Conservation (phyloP, 2,888 invertebrate genomes). For the Nymphalis c-album region DNA sequence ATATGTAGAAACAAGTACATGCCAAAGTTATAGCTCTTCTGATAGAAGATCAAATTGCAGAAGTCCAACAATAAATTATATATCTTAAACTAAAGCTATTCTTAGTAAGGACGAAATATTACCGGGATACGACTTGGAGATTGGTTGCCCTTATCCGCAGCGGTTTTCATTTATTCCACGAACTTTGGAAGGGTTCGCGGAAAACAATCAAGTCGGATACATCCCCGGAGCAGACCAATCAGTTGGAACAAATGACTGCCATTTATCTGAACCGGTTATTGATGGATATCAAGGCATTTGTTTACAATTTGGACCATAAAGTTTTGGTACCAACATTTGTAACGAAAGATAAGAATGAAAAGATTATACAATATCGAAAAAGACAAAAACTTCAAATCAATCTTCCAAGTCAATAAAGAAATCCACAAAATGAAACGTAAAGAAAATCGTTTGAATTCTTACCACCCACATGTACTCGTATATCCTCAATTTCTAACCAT, state of each 20-base stretch:
- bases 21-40: neutral
- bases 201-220: slow-evolving; percentile 74
- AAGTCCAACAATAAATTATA: slow-evolving; percentile 21
- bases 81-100: slow-evolving; percentile 15
- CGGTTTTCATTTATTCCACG: slow-evolving; percentile 62
- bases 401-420: no score
- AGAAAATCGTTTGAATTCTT: neutral
- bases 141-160: slow-evolving; percentile 60
- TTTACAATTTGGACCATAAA: slow-evolving; percentile 17
- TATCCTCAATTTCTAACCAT: neutral
- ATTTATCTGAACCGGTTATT: slow-evolving; percentile 49
- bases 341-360: neutral
- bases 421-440: no score
- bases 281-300: slow-evolving; percentile 29
- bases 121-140: slow-evolving; percentile 48
- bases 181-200: slow-evolving; percentile 63
- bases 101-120: slow-evolving; percentile 39
- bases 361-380: no score
- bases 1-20: neutral
- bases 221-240: slow-evolving; percentile 72
- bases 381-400: no score
- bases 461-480: neutral
- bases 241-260: slow-evolving; percentile 67
- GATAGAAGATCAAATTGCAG: slow-evolving; percentile 21
- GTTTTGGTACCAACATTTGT: neutral